Evolutionary conservation across 2,888 invertebrate genomes (phyloP), one percentile per base, ranked within the genome.

Genomic region (Lucinisca nassula): DNA sequence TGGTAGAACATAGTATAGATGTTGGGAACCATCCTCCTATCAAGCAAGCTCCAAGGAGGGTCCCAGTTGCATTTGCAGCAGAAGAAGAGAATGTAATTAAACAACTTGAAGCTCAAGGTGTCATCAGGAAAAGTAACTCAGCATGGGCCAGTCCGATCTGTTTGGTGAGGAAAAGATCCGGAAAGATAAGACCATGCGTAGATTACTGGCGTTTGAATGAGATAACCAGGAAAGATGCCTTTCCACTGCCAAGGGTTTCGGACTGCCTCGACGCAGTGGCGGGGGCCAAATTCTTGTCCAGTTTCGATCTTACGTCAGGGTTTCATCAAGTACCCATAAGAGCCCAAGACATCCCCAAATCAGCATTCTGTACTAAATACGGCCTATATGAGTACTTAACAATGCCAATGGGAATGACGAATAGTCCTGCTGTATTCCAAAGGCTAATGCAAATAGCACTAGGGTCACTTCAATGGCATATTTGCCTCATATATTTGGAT

Each of bases 401-500:
- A 0, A 87, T 87, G 79, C 82, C 88, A 0, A 82, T 82, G 38
- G 85, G 82, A n/a, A n/a, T n/a, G n/a, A n/a, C n/a, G n/a, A n/a
- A n/a, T n/a, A n/a, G n/a, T n/a, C n/a, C n/a, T n/a, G 12, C 32
- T 83, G 14, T 87, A 80, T 76, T 82, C 82, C 40, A 67, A 78
- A 84, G 78, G 38, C 27, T 85, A 21, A 82, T 82, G 21, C 81
- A 77, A 70, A 51, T 40, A 35, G 73, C 67, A n/a, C 37, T 76
- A 35, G 35, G 2, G 51, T 78, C 84, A 35, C 27, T 89, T 37
- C 86, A 90, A n/a, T 91, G 90, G 87, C 84, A 92, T 55, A 87
- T 82, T 12, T 58, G 78, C 4, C 76, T 91, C 8, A 74, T 90
- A 10, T 92, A 92, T 79, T 38, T 92, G 24, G 92, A 92, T 78